Conservation (phyloP, 2,797 vertebrate genomes). For the Petrocephalus sullivani region DNA sequence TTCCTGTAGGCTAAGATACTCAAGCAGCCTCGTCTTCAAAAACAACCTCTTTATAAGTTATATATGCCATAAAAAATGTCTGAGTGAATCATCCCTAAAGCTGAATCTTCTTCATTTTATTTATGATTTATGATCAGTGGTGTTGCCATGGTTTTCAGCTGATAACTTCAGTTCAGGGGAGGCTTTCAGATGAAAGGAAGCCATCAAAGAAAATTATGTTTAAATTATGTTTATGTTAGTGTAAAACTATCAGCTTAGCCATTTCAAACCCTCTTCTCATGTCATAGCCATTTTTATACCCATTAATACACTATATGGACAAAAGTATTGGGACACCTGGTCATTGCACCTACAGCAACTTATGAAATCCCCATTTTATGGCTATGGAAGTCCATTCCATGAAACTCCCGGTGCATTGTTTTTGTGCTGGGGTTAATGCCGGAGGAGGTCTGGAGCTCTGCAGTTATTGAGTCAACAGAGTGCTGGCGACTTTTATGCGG, state of each 20-base stretch:
- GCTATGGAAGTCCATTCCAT: no score
- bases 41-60: neutral
- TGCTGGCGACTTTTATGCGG: no score
- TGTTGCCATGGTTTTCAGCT: neutral
- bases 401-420: no score
- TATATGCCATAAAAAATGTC: neutral
- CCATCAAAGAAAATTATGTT: neutral
- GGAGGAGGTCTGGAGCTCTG: no score
- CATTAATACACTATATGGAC: neutral
- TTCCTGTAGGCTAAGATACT: neutral
- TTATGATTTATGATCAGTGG: constrained; percentile 3
- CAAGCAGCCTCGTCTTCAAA: neutral
- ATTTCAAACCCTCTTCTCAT: neutral
- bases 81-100: neutral
- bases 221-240: neutral
- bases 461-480: no score
- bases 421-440: no score
- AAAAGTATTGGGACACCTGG: neutral
- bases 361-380: neutral
- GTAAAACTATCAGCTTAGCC: neutral
- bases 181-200: neutral
- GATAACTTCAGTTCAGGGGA: neutral
- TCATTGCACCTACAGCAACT: neutral
- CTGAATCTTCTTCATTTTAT: neutral
- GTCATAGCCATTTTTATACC: neutral